Conservation (phyloP, 1,140 invertebrate genomes). For the Pristionchus pacificus region DNA sequence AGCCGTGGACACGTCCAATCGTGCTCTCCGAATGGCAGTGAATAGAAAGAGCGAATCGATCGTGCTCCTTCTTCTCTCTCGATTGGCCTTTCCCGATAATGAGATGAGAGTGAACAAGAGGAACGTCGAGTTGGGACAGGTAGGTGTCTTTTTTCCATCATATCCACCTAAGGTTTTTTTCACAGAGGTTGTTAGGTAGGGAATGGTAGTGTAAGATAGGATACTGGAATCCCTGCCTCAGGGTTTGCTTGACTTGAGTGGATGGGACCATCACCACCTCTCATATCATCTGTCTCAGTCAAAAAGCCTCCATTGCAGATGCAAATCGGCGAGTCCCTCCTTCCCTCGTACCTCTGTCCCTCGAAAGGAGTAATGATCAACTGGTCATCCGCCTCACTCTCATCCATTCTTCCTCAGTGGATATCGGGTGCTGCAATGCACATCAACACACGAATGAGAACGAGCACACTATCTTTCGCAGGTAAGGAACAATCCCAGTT, state of each 20-base stretch:
- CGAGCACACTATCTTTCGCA: background rate
- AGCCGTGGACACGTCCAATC: constrained; percentile 80
- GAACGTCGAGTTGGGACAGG: constrained; percentile 65
- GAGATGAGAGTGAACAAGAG: constrained; percentile 73
- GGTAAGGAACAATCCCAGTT: background rate
- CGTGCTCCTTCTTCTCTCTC: constrained; percentile 34
- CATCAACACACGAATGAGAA: background rate
- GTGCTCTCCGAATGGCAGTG: constrained; percentile 67
- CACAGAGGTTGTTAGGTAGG: too few relatives aligned
- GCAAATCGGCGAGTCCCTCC: constrained; percentile 39
- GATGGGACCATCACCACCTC: too few relatives aligned
- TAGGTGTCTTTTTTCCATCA: too few relatives aligned
- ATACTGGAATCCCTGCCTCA: too few relatives aligned
- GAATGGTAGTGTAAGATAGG: too few relatives aligned
- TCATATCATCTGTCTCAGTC: too few relatives aligned
- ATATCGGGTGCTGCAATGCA: constrained; percentile 70
- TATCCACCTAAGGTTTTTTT: too few relatives aligned
- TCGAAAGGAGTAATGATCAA: constrained; percentile 83
- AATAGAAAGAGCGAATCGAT: constrained; percentile 29
- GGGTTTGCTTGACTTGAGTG: too few relatives aligned
- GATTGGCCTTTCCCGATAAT: constrained; percentile 38
- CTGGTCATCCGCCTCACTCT: constrained; percentile 76
- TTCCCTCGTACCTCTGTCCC: constrained; percentile 70
- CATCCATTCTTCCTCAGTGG: constrained; percentile 74
- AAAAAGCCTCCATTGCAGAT: constrained; percentile 18